Percentiles rank a stretch among this genome's conserved stretches.
Evolutionary conservation across 2,888 invertebrate species (phyloP).

Genomic region (Volucella zonaria): DNA sequence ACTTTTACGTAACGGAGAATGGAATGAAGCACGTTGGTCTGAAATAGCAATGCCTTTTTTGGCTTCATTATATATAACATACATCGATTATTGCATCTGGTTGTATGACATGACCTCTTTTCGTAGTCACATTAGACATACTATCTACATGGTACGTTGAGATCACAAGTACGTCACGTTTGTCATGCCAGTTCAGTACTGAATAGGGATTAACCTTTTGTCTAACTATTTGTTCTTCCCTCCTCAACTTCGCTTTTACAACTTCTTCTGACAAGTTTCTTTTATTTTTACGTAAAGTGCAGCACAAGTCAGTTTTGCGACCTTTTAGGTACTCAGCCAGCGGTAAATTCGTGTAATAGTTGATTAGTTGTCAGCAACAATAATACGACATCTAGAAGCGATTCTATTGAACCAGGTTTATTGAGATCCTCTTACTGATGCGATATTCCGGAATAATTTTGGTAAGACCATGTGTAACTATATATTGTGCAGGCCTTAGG

Average conservation of each 20-base stretch:
- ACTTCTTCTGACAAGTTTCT: not conserved
- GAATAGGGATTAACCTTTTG: constrained; percentile 17
- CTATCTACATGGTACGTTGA: constrained; percentile 9
- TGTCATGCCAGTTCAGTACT: constrained; percentile 27
- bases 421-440: not conserved
- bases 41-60: constrained; percentile 26
- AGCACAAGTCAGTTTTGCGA: constrained; percentile 26
- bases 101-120: not conserved
- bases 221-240: constrained; percentile 17
- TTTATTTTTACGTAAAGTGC: constrained; percentile 27
- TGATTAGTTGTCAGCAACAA: constrained; percentile 39
- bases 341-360: too few species aligned
- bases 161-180: constrained; percentile 22
- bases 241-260: constrained; percentile 16
- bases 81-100: constrained; percentile 22
- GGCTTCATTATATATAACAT: constrained; percentile 16
- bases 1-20: constrained; percentile 24
- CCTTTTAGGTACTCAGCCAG: constrained; percentile 18
- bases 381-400: constrained; percentile 22
- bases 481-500: not conserved
- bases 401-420: not conserved
- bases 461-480: not conserved
- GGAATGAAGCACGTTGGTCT: constrained; percentile 7
- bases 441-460: not conserved
- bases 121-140: constrained; percentile 6